Evolutionary conservation across 2,888 invertebrate genomes (phyloP).

Genomic region (Scaptomyza flava): DNA sequence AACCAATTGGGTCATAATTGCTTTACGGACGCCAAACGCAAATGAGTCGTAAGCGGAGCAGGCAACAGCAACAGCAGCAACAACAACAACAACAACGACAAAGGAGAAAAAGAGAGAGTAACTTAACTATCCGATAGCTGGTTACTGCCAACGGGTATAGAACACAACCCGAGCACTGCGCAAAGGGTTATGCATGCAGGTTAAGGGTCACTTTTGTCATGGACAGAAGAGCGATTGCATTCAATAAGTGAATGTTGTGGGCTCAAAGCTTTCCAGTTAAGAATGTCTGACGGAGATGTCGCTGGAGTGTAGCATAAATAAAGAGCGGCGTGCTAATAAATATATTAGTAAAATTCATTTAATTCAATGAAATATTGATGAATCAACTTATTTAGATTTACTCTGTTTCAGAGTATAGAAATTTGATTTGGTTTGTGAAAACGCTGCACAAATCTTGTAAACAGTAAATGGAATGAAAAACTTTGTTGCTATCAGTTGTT

Average conservation of each 20-base stretch:
- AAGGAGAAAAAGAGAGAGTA: not conserved
- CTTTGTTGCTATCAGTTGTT: not conserved
- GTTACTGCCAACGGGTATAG: not conserved
- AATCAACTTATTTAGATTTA: too few species aligned
- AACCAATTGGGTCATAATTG: slow-evolving; percentile 78
- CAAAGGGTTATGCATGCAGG: slow-evolving; percentile 17
- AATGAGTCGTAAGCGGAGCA: slow-evolving; percentile 65
- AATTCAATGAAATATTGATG: too few species aligned
- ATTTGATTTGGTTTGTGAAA: too few species aligned
- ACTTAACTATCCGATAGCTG: slow-evolving; percentile 2
- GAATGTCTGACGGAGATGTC: not conserved
- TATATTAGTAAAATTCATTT: too few species aligned
- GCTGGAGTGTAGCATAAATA: not conserved
- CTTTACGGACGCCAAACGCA: slow-evolving; percentile 72
- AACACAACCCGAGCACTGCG: not conserved
- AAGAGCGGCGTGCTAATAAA: not conserved
- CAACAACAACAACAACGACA: too few species aligned
- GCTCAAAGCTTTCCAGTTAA: not conserved
- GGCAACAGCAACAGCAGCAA: not conserved
- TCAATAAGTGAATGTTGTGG: slow-evolving; percentile 7
- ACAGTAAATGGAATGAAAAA: not conserved
- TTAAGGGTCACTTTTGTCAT: slow-evolving; percentile 30
- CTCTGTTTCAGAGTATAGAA: too few species aligned
- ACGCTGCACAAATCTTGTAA: too few species aligned
- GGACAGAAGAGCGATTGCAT: slow-evolving; percentile 6